Conservation (phyloP, 2,888 invertebrate genomes). For the Sipha maydis region DNA sequence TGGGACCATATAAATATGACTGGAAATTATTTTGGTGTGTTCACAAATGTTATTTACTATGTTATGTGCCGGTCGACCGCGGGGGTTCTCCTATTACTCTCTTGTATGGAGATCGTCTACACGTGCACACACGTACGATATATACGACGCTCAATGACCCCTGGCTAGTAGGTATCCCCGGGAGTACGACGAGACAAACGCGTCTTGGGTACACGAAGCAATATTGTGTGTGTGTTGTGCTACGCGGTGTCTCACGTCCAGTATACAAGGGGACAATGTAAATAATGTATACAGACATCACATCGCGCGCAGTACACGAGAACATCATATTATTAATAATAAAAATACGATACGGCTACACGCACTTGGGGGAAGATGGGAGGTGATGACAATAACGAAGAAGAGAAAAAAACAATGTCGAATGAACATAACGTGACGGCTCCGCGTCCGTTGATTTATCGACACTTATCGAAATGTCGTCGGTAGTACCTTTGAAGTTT, state of each 20-base stretch:
- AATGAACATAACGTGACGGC: not conserved
- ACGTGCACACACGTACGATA: not conserved
- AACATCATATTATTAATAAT: conserved; percentile 10
- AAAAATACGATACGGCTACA: not conserved
- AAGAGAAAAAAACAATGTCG: not conserved
- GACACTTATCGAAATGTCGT: not conserved
- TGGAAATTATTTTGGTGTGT: not conserved
- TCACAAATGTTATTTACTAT: not conserved
- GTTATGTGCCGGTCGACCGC: not conserved
- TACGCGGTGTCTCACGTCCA: not conserved
- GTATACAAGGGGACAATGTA: conserved; percentile 19
- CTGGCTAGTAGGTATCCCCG: not conserved
- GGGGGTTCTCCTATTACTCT: conserved; percentile 29
- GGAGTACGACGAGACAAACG: not conserved
- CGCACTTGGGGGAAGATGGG: not conserved
- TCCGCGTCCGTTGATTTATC: not conserved
- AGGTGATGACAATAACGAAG: not conserved
- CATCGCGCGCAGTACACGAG: not conserved
- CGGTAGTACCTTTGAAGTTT: not conserved
- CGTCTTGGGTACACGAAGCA: not conserved
- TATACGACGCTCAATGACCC: conserved; percentile 9
- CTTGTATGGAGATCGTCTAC: not conserved
- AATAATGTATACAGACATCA: conserved; percentile 30
- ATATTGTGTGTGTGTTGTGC: not conserved
- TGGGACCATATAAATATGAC: not conserved